phyloP scores from a whole-genome alignment of 2,888 invertebrate species.

The Aporophyla lueneburgensis region DNA sequence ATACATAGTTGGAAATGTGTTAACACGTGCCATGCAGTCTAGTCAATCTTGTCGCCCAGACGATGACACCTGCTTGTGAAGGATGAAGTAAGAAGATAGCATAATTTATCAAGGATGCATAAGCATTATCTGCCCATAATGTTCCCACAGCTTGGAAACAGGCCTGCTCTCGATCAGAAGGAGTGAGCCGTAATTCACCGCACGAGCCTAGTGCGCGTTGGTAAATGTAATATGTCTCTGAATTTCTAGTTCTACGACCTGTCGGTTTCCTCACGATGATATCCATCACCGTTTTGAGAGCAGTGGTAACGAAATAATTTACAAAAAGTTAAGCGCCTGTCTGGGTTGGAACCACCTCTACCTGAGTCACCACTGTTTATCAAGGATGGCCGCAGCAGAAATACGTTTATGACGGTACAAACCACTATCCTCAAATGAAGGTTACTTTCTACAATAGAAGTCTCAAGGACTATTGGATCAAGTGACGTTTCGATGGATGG shows the following conservation, averaged over 20 bases:
- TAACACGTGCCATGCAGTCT: neutral
- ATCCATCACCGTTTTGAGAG: too few relatives aligned
- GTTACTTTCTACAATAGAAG: conserved; percentile 18
- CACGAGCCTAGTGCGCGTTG: too few relatives aligned
- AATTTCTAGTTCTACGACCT: too few relatives aligned
- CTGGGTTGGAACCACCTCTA: too few relatives aligned
- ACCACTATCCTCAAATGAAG: neutral
- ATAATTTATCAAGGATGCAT: neutral
- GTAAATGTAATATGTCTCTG: too few relatives aligned
- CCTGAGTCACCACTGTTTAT: neutral
- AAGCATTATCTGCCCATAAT: too few relatives aligned
- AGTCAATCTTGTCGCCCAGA: conserved; percentile 1
- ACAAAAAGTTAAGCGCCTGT: too few relatives aligned
- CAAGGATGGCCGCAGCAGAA: neutral
- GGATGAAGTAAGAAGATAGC: neutral
- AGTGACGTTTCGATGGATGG: neutral
- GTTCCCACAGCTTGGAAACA: too few relatives aligned
- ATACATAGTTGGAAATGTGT: neutral
- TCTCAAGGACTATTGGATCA: conserved; percentile 18
- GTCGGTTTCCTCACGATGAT: too few relatives aligned
- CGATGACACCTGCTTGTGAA: conserved; percentile 1
- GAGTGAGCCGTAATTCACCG: too few relatives aligned
- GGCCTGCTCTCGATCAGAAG: too few relatives aligned
- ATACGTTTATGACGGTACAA: neutral
- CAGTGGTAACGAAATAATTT: too few relatives aligned